These are phyloP conservation scores for Pararge aegeria DNA, from an alignment of 1,140 invertebrate genomes.

Conservation along the genomic window DNA sequence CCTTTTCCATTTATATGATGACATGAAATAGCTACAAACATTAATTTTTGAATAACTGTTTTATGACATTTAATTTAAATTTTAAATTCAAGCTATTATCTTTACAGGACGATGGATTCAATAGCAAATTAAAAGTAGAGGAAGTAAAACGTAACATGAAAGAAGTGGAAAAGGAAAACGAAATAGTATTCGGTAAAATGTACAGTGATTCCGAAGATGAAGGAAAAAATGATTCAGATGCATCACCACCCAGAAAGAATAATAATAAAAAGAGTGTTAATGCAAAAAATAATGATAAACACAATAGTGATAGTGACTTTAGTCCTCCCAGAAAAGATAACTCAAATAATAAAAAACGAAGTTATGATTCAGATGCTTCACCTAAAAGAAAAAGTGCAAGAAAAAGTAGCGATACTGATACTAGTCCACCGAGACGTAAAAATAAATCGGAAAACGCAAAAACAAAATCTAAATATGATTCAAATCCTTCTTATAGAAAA, in stretches of 20 bases:
- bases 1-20: no score
- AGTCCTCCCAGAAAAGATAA: constrained; percentile 33
- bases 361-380: constrained; percentile 14
- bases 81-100: constrained; percentile 2
- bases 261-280: constrained; percentile 30
- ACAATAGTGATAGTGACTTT: constrained; percentile 53
- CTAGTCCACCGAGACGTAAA: constrained; percentile 18
- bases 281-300: constrained; percentile 31
- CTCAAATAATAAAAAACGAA: background rate
- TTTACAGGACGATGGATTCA: constrained; percentile 76
- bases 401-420: constrained; percentile 21
- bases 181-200: constrained; percentile 72
- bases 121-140: constrained; percentile 62
- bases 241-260: constrained; percentile 47
- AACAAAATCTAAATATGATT: constrained; percentile 31
- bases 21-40: no score
- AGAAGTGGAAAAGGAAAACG: constrained; percentile 65
- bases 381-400: constrained; percentile 23
- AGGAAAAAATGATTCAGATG: constrained; percentile 59
- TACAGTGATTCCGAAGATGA: constrained; percentile 73
- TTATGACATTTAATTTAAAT: no score
- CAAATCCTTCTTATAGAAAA: constrained; percentile 50
- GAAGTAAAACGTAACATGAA: constrained; percentile 63
- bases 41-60: no score
- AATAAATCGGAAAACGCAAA: constrained; percentile 22